Conservation (phyloP, 92 coral and sea anemone genomes). For the Epizoanthus fatuus region DNA sequence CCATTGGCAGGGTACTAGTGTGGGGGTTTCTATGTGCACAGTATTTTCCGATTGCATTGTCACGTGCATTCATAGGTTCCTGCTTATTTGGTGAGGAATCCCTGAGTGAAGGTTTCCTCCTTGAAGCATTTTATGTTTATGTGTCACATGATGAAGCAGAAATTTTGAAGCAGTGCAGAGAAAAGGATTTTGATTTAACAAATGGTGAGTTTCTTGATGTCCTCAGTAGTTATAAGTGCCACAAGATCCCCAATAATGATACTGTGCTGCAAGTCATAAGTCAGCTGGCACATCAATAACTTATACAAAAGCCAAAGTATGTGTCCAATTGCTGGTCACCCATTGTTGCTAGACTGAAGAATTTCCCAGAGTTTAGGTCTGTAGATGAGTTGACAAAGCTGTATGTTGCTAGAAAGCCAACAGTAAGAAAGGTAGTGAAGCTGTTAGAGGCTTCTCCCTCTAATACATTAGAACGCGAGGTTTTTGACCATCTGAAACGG, state of each 20-base stretch:
- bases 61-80: constrained; percentile 53
- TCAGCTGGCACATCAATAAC: constrained; percentile 61
- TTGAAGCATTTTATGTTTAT: constrained; percentile 55
- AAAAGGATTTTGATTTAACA: constrained; percentile 46
- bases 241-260: constrained; percentile 39
- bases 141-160: constrained; percentile 53
- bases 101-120: constrained; percentile 28
- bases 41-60: constrained; percentile 52
- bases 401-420: constrained; percentile 19
- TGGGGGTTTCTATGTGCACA: constrained; percentile 44
- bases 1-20: constrained; percentile 46
- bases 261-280: constrained; percentile 15
- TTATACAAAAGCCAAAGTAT: constrained; percentile 53
- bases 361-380: constrained; percentile 5
- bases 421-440: constrained; percentile 35
- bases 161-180: constrained; percentile 36
- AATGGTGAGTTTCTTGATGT: constrained; percentile 60
- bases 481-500: constrained; percentile 35
- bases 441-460: constrained; percentile 19
- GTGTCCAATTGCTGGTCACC: constrained; percentile 46
- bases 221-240: constrained; percentile 55
- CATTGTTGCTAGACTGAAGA: constrained; percentile 27
- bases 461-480: constrained; percentile 19
- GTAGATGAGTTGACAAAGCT: constrained; percentile 12
- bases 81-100: constrained; percentile 46